Evolutionary conservation across 2,888 invertebrate species (phyloP).

Genomic region (Andrena hattorfiana): DNA sequence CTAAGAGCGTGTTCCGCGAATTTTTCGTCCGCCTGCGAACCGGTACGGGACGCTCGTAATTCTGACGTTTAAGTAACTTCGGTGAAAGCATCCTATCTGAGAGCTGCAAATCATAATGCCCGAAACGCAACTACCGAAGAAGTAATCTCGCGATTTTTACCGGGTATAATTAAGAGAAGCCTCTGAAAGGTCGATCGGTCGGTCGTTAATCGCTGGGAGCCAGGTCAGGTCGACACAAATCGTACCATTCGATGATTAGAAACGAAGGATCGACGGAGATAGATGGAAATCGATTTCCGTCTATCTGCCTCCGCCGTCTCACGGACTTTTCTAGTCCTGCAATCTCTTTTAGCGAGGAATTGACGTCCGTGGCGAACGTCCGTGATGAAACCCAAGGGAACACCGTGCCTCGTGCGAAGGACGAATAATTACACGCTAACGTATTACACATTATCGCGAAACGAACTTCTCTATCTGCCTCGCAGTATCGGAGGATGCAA

Average conservation of each 20-base stretch:
- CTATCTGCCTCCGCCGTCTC: conserved; percentile 3
- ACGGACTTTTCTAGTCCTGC: neutral
- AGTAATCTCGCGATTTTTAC: conserved; percentile 28
- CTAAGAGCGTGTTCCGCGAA: conserved; percentile 7
- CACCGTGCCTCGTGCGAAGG: neutral
- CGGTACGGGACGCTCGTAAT: conserved; percentile 18
- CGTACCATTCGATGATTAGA: conserved; percentile 26
- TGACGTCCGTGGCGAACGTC: conserved; percentile 26
- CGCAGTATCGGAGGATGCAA: neutral
- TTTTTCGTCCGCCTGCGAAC: conserved; percentile 8
- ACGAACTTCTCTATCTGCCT: neutral
- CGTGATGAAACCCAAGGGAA: neutral
- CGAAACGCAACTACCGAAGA: conserved; percentile 1
- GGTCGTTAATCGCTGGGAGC: conserved; percentile 18
- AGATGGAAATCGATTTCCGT: conserved; percentile 34
- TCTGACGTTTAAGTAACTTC: conserved; percentile 11
- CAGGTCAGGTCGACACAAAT: conserved; percentile 25
- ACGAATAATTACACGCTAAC: conserved; percentile 16
- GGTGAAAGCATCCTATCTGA: conserved; percentile 11
- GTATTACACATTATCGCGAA: neutral
- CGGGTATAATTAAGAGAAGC: conserved; percentile 22
- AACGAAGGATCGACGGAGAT: conserved; percentile 19
- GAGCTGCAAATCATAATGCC: conserved; percentile 5
- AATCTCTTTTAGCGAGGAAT: conserved; percentile 19
- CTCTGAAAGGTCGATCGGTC: neutral